These are phyloP conservation scores for Enoplolaimus lenunculus DNA, from an alignment of 2,888 invertebrate species.

Conservation along the genomic window DNA sequence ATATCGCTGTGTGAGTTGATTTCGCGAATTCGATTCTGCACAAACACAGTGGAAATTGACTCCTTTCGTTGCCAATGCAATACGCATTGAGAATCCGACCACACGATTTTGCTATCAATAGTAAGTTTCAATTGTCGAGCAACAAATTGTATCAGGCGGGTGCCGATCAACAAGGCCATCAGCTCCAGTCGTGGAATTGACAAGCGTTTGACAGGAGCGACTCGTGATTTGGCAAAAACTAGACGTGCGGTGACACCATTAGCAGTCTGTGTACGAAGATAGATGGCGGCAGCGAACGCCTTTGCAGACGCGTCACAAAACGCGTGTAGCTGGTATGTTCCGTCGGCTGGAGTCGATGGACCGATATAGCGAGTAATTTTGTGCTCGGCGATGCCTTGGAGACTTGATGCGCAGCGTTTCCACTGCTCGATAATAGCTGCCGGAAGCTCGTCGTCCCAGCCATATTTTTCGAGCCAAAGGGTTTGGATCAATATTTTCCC, in stretches of 20 bases:
- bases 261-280: slow-evolving; percentile 20
- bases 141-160: slow-evolving; percentile 22
- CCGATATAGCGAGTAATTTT: not conserved
- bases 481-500: slow-evolving; percentile 14
- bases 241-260: slow-evolving; percentile 9
- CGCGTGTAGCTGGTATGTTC: not conserved
- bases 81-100: slow-evolving; percentile 26
- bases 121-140: slow-evolving; percentile 26
- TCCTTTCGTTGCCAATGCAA: slow-evolving; percentile 26
- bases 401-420: slow-evolving; percentile 21
- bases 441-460: slow-evolving; percentile 10
- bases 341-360: not conserved
- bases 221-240: slow-evolving; percentile 25
- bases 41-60: slow-evolving; percentile 22
- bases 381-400: slow-evolving; percentile 5
- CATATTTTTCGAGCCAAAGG: not conserved
- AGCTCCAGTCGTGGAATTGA: slow-evolving; percentile 27
- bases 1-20: slow-evolving; percentile 24
- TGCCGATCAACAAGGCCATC: slow-evolving; percentile 15
- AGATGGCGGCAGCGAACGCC: slow-evolving; percentile 27
- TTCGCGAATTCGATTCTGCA: slow-evolving; percentile 27
- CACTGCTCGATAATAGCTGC: not conserved
- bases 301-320: slow-evolving; percentile 28
- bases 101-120: slow-evolving; percentile 22
- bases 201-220: slow-evolving; percentile 27